Evolutionary conservation across 2,113 vertebrate species (phyloP).

Genomic region (Pterocles orientalis): DNA sequence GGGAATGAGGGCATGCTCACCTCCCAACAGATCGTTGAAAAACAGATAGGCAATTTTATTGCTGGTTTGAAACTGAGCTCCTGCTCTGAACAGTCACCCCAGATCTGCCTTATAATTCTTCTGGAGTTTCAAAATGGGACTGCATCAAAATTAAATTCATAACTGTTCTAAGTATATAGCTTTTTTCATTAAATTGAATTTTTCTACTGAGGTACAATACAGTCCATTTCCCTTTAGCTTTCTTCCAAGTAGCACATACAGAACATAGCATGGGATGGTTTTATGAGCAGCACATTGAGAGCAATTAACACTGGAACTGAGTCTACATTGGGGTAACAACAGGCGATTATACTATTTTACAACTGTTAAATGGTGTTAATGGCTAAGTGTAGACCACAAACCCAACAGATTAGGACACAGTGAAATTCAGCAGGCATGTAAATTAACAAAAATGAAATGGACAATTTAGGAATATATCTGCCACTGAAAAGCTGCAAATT

Average conservation of each 20-base stretch:
- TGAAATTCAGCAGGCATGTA: neutral
- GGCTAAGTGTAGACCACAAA: neutral
- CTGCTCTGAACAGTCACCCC: neutral
- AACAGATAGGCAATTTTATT: neutral
- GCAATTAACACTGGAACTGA: conserved; percentile 27
- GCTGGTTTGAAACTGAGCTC: neutral
- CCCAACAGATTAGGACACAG: neutral
- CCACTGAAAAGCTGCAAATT: neutral
- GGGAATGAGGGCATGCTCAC: neutral
- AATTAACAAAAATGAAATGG: conserved; percentile 11
- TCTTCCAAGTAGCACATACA: neutral
- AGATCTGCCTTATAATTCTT: neutral
- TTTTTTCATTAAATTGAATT: neutral
- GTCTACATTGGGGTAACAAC: conserved; percentile 32
- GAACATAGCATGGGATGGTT: neutral
- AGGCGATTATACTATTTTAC: conserved; percentile 35
- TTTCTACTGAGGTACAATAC: conserved; percentile 1
- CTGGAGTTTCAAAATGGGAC: neutral
- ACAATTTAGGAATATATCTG: conserved; percentile 27
- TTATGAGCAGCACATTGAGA: conserved; percentile 26
- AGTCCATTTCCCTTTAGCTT: neutral
- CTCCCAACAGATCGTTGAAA: neutral
- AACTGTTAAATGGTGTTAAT: conserved; percentile 55
- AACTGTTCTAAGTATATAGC: neutral
- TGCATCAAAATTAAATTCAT: neutral